Evolutionary conservation across 2,113 vertebrate species (phyloP), one percentile per base, ranked within the genome.

Genomic region (Poecilia latipinna): DNA sequence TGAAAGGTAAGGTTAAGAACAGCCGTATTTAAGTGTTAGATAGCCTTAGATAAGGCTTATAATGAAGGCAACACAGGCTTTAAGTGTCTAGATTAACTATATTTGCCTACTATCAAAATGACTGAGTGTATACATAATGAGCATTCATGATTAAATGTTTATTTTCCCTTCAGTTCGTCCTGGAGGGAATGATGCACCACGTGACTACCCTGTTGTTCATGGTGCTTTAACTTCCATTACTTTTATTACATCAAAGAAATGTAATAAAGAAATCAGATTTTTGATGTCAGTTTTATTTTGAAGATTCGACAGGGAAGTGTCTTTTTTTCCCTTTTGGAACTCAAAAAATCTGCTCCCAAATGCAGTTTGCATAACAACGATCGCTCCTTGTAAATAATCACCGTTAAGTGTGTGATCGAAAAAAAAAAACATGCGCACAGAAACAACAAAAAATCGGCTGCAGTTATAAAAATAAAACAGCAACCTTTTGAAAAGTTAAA

Each of bases 301-400:
- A n/a, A 22, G 54, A n/a, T 57, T 57, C 3, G 54, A n/a, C 35
- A 37, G 10, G 35, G 35, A 37, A 2, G 35, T 37, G 35, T 37
- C 10, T 2, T 37, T 3, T 12, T 37, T 37, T 37, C 35, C 7
- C 10, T 37, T 37, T 37, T 11, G 10, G 35, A 37, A 37, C 10
- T 37, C 35, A 37, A 37, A 37, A 35, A 37, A 37, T 37, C 10
- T 37, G 35, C 10, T 37, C 35, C 35, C 35, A 37, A 37, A 37
- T 37, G 2, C 10, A 37, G 35, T 37, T 37, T 37, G 2, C 35
- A 11, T 11, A 11, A 37, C 10, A 37, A 37, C 10, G 35, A 37
- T 37, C 0, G 2, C 35, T 2, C 2, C 10, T 37, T 3, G 35
- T n/a, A n/a, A n/a, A n/a, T n/a, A n/a, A n/a, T n/a, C n/a, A n/a